Percentiles rank a stretch among this genome's conserved stretches.
phyloP scores from a whole-genome alignment of 2,797 vertebrate species.

The Ispidina picta region DNA sequence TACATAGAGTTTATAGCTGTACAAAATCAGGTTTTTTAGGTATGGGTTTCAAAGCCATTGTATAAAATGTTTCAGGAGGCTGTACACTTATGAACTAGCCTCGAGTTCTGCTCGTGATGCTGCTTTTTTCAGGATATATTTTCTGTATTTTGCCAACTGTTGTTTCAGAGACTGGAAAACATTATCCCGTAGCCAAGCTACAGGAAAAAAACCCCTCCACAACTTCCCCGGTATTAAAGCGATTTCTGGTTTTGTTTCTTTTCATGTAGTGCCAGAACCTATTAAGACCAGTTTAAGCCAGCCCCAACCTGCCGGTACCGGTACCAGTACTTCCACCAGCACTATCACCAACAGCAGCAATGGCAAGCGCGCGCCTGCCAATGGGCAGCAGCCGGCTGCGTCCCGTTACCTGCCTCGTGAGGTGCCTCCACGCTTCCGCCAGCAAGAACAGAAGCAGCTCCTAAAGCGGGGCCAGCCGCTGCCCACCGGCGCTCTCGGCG shows the following conservation, averaged over 20 bases:
- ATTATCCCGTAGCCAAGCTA: rapidly evolving
- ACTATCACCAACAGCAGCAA: constrained; percentile 81
- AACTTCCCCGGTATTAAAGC: not conserved
- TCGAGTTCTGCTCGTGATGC: not conserved
- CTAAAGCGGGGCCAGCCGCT: constrained; percentile 94
- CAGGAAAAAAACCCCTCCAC: rapidly evolving
- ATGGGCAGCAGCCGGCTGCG: constrained; percentile 85
- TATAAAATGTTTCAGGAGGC: not conserved
- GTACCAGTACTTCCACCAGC: constrained; percentile 88
- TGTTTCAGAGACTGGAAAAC: not conserved
- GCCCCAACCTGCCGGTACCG: constrained; percentile 87
- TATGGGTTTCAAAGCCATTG: not conserved
- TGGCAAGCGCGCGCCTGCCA: constrained; percentile 85
- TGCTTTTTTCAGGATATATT: not conserved
- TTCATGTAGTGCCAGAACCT: constrained; percentile 90
- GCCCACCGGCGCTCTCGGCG: constrained; percentile 84
- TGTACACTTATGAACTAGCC: not conserved
- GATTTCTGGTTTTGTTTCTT: not conserved
- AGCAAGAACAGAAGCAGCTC: constrained; percentile 98
- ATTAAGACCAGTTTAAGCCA: constrained; percentile 91
- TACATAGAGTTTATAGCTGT: not conserved
- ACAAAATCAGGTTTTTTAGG: not conserved
- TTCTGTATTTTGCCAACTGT: not conserved
- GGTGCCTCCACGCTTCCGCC: constrained; percentile 96
- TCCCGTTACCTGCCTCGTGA: constrained; percentile 93